A percentile compares a stretch with the other conserved stretches of the same genome.
These are phyloP conservation scores for Hydrotaea diabolus DNA, from an alignment of 2,888 invertebrate genomes.

Conservation along the genomic window DNA sequence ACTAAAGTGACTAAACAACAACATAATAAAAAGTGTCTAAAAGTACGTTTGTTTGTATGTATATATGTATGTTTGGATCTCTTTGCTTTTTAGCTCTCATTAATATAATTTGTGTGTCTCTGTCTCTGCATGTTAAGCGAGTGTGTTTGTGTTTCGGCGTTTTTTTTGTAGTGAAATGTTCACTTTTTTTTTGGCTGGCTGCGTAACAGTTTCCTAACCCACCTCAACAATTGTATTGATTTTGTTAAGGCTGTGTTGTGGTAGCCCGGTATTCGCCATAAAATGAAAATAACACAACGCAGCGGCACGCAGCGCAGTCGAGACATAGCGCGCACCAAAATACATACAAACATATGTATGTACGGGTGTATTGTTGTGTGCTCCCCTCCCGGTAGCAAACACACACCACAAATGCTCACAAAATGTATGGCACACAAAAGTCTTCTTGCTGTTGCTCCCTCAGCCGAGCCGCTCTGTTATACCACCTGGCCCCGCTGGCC, in stretches of 20 bases:
- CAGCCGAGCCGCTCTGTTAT: conserved; percentile 2
- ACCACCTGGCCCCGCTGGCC: conserved; percentile 1
- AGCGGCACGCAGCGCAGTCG: conserved; percentile 26
- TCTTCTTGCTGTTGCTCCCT: conserved; percentile 32
- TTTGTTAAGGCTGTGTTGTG: conserved; percentile 72
- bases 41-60: not conserved
- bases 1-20: not conserved
- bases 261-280: conserved; percentile 37
- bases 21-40: conserved; percentile 25
- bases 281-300: conserved; percentile 62
- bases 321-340: conserved; percentile 4
- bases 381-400: no score
- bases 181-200: conserved; percentile 64
- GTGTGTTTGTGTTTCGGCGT: not conserved
- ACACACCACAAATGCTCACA: not conserved
- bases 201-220: conserved; percentile 81
- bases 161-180: conserved; percentile 34
- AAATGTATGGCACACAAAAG: conserved; percentile 17
- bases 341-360: not conserved
- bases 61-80: conserved; percentile 32
- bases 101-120: conserved; percentile 13
- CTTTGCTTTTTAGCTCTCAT: conserved; percentile 7
- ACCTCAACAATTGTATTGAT: conserved; percentile 81
- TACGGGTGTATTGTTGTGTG: not conserved
- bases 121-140: not conserved